Evolutionary conservation across 2,113 vertebrate species (phyloP).

Genomic region (Atractosteus spatula): DNA sequence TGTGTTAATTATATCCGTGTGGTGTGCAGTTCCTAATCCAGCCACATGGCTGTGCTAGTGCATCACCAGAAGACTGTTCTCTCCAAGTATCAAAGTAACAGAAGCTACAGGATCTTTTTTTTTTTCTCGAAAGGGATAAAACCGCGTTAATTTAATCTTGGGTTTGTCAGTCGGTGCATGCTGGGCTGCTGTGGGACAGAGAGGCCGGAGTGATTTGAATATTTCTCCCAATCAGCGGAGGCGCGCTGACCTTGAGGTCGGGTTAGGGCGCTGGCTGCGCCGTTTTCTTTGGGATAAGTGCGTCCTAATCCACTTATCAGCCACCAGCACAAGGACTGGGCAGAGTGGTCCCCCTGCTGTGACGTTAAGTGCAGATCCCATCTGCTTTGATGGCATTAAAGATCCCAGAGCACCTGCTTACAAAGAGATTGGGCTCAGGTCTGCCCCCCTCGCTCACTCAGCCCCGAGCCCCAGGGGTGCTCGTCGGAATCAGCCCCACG

Average conservation of each 20-base stretch:
- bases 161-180: conserved; percentile 17
- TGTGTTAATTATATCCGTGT: no score
- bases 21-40: not conserved
- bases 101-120: conserved; percentile 5
- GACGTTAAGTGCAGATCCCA: conserved; percentile 32
- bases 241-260: conserved; percentile 5
- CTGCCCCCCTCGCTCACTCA: conserved; percentile 21
- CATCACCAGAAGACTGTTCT: conserved; percentile 1
- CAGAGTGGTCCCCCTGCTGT: not conserved
- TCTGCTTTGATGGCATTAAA: conserved; percentile 29
- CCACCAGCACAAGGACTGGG: conserved; percentile 8
- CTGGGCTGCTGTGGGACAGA: not conserved
- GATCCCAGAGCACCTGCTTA: conserved; percentile 28
- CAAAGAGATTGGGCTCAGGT: conserved; percentile 14
- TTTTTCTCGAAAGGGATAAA: no score
- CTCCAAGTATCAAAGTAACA: conserved; percentile 16
- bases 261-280: not conserved
- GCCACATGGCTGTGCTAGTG: conserved; percentile 39
- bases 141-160: not conserved
- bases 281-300: not conserved
- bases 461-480: not conserved
- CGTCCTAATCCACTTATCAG: conserved; percentile 27
- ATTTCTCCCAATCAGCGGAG: not conserved
- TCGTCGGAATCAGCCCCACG: no score
- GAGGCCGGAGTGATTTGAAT: no score